These are phyloP conservation scores for Timema cristinae DNA, from an alignment of 2,888 invertebrate species.

Conservation along the genomic window DNA sequence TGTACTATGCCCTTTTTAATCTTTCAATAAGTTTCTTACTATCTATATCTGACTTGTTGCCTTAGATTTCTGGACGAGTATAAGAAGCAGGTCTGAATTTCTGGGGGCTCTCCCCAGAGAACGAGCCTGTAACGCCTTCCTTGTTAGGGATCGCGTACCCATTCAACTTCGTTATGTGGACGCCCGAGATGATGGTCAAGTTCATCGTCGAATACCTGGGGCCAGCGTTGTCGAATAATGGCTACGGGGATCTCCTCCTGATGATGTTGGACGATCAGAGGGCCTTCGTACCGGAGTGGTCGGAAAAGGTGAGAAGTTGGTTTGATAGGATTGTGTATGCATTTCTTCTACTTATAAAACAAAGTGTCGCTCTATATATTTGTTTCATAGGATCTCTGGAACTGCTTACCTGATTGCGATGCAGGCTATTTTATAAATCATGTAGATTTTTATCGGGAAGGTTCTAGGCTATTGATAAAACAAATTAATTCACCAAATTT, in stretches of 20 bases:
- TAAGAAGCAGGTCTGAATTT: conserved; percentile 9
- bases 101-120: conserved; percentile 7
- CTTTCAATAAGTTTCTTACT: too few relatives aligned
- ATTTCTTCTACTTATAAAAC: too few relatives aligned
- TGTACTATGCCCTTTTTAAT: too few relatives aligned
- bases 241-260: conserved; percentile 1
- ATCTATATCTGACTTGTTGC: too few relatives aligned
- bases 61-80: conserved; percentile 6
- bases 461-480: too few relatives aligned
- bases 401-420: too few relatives aligned
- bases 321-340: too few relatives aligned
- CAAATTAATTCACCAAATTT: too few relatives aligned
- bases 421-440: too few relatives aligned
- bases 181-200: background rate
- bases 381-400: too few relatives aligned
- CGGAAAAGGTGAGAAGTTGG: conserved; percentile 11
- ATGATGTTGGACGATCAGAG: conserved; percentile 13
- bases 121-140: background rate
- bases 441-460: too few relatives aligned
- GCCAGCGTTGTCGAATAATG: background rate
- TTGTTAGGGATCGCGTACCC: background rate
- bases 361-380: too few relatives aligned
- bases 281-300: background rate
- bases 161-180: conserved; percentile 9
- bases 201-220: background rate